These are phyloP conservation scores for Gasterosteus nipponicus DNA, from an alignment of 2,113 vertebrate species.

Conservation along the genomic window DNA sequence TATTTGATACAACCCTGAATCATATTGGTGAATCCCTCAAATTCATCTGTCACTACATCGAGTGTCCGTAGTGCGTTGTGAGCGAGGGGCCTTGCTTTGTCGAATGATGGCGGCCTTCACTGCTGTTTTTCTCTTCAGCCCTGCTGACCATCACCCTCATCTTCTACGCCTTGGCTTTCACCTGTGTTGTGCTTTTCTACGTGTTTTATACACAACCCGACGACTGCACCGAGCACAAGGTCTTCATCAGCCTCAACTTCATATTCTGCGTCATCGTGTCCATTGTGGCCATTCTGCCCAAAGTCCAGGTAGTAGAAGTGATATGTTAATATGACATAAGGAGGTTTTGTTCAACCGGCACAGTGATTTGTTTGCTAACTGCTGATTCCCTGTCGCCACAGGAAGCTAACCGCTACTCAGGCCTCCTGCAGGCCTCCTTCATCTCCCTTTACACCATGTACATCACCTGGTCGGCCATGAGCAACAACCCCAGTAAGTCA, in stretches of 20 bases:
- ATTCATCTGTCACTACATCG: too few relatives aligned
- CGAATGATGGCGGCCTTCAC: background rate
- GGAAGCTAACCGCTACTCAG: conserved; percentile 91
- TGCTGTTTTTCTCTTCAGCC: conserved; percentile 56
- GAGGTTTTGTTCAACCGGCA: background rate
- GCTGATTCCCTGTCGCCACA: conserved; percentile 49
- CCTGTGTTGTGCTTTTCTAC: conserved; percentile 82
- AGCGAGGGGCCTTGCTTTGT: background rate
- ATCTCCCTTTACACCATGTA: conserved; percentile 92
- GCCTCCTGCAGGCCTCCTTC: conserved; percentile 91
- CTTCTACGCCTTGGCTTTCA: conserved; percentile 78
- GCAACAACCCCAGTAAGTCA: conserved; percentile 90
- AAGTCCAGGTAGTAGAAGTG: conserved; percentile 86
- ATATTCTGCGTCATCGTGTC: conserved; percentile 87
- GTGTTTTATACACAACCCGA: conserved; percentile 85
- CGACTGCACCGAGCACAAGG: conserved; percentile 86
- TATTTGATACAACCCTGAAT: too few relatives aligned
- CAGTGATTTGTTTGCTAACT: background rate
- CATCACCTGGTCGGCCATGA: conserved; percentile 91
- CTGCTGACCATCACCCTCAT: conserved; percentile 85
- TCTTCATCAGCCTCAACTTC: conserved; percentile 92
- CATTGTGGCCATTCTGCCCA: conserved; percentile 86
- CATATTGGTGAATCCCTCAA: too few relatives aligned
- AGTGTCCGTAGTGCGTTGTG: background rate
- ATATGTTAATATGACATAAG: background rate